phyloP scores from a whole-genome alignment of 2,797 vertebrate species.

The Enteromius argenteus region DNA sequence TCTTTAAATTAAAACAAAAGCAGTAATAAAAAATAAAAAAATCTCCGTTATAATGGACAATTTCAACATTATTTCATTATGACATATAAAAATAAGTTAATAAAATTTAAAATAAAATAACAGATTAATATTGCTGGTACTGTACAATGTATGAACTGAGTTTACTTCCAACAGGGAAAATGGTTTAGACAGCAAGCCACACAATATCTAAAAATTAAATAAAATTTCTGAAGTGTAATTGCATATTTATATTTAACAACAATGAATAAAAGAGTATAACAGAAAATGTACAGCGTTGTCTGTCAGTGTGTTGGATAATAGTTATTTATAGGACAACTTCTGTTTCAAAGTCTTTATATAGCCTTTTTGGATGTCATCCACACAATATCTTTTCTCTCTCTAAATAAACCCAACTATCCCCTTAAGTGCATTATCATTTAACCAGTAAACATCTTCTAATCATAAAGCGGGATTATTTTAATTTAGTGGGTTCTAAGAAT shows the following conservation, averaged over 20 bases:
- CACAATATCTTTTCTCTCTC: neutral
- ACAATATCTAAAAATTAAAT: neutral
- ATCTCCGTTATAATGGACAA: neutral
- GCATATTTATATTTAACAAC: neutral
- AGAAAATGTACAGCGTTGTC: neutral
- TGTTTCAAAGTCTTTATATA: neutral
- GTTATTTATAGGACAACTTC: neutral
- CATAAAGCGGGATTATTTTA: neutral
- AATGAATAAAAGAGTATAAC: neutral
- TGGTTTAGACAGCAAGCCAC: neutral
- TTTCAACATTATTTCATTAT: neutral
- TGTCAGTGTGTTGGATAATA: neutral
- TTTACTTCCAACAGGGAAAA: neutral
- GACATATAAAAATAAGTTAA: neutral
- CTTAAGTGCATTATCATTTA: neutral
- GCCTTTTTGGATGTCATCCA: neutral
- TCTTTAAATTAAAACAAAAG: neutral
- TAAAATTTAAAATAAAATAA: neutral
- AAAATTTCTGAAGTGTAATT: neutral
- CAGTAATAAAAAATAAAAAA: neutral
- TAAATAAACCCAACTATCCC: neutral
- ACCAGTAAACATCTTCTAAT: neutral
- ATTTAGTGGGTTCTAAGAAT: neutral
- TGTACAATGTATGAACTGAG: neutral
- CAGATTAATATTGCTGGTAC: neutral